Evolutionary conservation across 2,113 vertebrate genomes (phyloP).

Genomic region (Periophthalmus modestus): DNA sequence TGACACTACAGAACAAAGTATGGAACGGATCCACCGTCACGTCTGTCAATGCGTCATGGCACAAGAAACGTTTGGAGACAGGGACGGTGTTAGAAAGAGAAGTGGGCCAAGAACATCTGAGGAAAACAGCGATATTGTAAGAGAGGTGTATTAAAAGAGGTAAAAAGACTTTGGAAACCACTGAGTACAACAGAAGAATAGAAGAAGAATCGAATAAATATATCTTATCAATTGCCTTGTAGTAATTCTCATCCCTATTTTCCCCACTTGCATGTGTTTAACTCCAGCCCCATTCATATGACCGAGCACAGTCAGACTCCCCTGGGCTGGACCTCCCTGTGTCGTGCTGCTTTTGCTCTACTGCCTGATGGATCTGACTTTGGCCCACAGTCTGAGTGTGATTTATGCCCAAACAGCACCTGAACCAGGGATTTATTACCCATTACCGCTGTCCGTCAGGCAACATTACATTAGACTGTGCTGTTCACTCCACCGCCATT

Average conservation of each 20-base stretch:
- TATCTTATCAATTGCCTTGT: no score
- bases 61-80: no score
- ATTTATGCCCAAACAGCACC: conserved; percentile 75
- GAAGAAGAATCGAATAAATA: no score
- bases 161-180: no score
- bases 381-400: conserved; percentile 62
- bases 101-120: no score
- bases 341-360: conserved; percentile 48
- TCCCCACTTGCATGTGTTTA: conserved; percentile 5
- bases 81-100: no score
- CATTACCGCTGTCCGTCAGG: conserved; percentile 73
- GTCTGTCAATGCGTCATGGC: no score
- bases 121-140: no score
- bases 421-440: conserved; percentile 75
- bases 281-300: conserved; percentile 32
- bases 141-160: no score
- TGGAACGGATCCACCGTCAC: no score
- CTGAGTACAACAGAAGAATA: no score
- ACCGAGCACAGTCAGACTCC: conserved; percentile 51
- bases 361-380: conserved; percentile 71
- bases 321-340: conserved; percentile 29
- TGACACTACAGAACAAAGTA: no score
- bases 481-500: conserved; percentile 38
- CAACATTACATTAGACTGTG: conserved; percentile 68
- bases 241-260: not conserved